Percentiles rank a stretch among this genome's conserved stretches.
phyloP scores from a whole-genome alignment of 2,888 invertebrate species.

The Scotopteryx bipunctaria region DNA sequence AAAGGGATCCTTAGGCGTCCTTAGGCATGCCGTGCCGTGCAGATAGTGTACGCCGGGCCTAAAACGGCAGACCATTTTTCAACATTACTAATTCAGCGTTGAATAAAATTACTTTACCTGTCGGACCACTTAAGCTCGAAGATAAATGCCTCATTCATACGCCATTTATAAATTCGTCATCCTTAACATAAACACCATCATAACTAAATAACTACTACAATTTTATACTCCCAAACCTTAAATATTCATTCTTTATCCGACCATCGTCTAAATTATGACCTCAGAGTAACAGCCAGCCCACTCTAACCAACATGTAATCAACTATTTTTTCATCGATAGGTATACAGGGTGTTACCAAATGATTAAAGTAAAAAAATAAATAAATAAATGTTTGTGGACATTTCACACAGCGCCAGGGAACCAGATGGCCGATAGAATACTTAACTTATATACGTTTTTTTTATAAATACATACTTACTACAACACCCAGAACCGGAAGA shows the following conservation, averaged over 20 bases:
- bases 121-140: background rate
- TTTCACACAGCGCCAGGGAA: no score
- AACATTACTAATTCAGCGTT: no score
- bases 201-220: constrained; percentile 15
- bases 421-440: no score
- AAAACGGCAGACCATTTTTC: no score
- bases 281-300: constrained; percentile 26
- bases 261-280: constrained; percentile 32
- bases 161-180: constrained; percentile 18
- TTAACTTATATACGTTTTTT: no score
- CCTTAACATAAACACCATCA: constrained; percentile 3
- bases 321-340: constrained; percentile 31
- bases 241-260: constrained; percentile 24
- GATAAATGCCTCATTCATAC: background rate
- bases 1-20: no score
- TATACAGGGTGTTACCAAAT: constrained; percentile 33
- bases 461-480: no score
- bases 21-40: no score
- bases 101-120: background rate
- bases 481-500: no score
- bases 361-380: no score
- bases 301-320: constrained; percentile 31
- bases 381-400: background rate
- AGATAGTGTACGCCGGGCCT: no score
- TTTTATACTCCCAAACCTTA: constrained; percentile 14